Evolutionary conservation across 1,140 invertebrate species (phyloP), one percentile per base, ranked within the genome.

Genomic region (Zaprionus inermis): DNA sequence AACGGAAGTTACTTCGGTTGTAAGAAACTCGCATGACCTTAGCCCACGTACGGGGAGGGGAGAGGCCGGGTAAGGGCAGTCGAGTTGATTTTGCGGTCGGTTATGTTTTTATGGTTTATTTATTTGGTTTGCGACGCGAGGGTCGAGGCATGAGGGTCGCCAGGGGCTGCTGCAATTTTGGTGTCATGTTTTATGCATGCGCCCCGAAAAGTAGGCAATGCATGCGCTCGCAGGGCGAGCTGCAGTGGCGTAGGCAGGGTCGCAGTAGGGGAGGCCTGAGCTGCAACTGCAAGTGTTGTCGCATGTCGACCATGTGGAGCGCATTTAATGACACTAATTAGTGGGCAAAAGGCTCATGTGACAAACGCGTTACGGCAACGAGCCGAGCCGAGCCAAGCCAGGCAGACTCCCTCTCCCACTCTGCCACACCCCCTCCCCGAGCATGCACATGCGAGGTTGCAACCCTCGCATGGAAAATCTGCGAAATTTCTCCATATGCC

Each of bases 311-410:
- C 74, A 57, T 73, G 41, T 77, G 74, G 75, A 69, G 84, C 73
- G 71, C 61, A 76, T 88, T 89, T 89, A 91, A 91, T 91, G 90
- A 88, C 90, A 91, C 90, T 90, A 91, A 91, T 91, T 91, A 91
- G 90, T 91, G 90, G 78, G 74, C 70, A 66, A 44, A 16, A 59
- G 72, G 74, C 77, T 83, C 85, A 74, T 81, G 86, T 91, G 90
- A 91, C 90, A 90, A 90, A 90, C 88, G 81, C 81, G 61, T 60
- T 59, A 69, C 69, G 66, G 52, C 57, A 22, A 44, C 38, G n/a
- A n/a, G n/a, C n/a, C n/a, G n/a, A n/a, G n/a, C n/a, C n/a, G n/a
- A n/a, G 63, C n/a, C 46, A 68, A 69, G 67, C 81, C 72, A 10
- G 24, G 49, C 11, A 14, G 32, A 36, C 34, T 58, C 51, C 54